Base-by-base conservation (phyloP, 2,888 invertebrate species). In the Chrysolina americana region DNA sequence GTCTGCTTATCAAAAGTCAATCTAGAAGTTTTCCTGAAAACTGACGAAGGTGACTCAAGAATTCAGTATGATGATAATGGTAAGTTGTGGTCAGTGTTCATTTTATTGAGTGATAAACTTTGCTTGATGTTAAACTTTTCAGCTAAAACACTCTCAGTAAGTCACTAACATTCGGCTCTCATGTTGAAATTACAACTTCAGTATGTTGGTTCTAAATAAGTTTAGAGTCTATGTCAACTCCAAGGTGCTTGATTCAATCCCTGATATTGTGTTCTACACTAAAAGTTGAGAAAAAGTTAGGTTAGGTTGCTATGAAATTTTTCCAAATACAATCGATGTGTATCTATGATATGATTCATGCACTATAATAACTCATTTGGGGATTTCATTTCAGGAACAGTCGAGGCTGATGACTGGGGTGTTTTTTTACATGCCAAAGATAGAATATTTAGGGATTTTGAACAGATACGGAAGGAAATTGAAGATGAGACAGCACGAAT, bases 401-500 rank as follows among this genome's bases (percentile, higher is more conserved):
- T 96, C 70, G 94, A 94, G 85, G 88, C 94, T 75, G 95, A 96
- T 80, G 98, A 98, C 89, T 99, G 98, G 98, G 99, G 95, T 41
- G 94, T 95, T 84, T 99, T 99, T 87, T 91, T 99, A 48, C 99
- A 99, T 87, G 93, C 94, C 63, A 97, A 96, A 88, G 94, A 94
- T 84, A 94, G 92, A 89, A 91, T 97, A 69, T 99, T 92, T 87
- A 94, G 94, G 79, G 93, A 98, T 89, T 99, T 99, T 88, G 92
- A 95, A 81, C 94, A 96, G 75, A 96, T 99, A 80, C 92, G 98
- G 9, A 88, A 89, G 80, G 99, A 99, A 90, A 98, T 99, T 85
- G 98, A 98, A 85, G 90, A 91, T 70, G 99, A 99, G 89, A 99
- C 99, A 0, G 96, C 97, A 76, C 92, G 97, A 78, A 93, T 96